A percentile compares a stretch with the other conserved stretches of the same genome.
Conservation (phyloP, 2,888 invertebrate species). For the Mallateleia sp. region DNA sequence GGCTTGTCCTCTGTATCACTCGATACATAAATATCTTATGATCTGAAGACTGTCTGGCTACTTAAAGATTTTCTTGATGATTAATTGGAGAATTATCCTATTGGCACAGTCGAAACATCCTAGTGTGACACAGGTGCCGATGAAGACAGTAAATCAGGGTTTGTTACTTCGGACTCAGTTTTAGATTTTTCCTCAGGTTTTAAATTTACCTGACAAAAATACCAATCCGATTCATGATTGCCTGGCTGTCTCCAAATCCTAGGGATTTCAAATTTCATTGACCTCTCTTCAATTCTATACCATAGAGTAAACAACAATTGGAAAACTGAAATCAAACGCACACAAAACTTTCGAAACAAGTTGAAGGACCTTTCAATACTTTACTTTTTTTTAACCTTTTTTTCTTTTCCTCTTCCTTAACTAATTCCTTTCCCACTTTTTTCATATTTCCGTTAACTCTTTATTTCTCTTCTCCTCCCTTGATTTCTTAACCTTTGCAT, state of each 20-base stretch:
- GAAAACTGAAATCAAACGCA: background rate
- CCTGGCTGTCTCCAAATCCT: conserved; percentile 47
- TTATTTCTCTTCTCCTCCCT: conserved; percentile 6
- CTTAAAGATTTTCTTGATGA: conserved; percentile 30
- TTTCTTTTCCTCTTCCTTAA: no score
- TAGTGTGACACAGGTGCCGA: conserved; percentile 25
- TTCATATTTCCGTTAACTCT: conserved; percentile 16
- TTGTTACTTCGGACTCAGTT: background rate
- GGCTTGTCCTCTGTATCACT: conserved; percentile 17
- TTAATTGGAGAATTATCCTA: conserved; percentile 16
- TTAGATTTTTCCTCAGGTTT: conserved; percentile 19
- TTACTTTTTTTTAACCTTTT: no score
- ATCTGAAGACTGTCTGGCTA: conserved; percentile 11
- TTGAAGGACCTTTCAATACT: no score
- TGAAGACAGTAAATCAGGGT: conserved; percentile 48
- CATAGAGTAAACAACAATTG: conserved; percentile 2
- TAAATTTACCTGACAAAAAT: conserved; percentile 3
- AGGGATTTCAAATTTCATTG: conserved; percentile 30
- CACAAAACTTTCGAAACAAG: no score
- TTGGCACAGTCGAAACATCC: conserved; percentile 22
- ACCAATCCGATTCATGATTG: conserved; percentile 15
- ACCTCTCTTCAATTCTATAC: conserved; percentile 14
- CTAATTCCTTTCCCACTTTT: no score
- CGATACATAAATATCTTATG: conserved; percentile 13
- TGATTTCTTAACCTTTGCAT: conserved; percentile 12